These are phyloP conservation scores for Choloepus didactylus DNA, from an alignment of 2,797 vertebrate genomes.

Conservation along the genomic window DNA sequence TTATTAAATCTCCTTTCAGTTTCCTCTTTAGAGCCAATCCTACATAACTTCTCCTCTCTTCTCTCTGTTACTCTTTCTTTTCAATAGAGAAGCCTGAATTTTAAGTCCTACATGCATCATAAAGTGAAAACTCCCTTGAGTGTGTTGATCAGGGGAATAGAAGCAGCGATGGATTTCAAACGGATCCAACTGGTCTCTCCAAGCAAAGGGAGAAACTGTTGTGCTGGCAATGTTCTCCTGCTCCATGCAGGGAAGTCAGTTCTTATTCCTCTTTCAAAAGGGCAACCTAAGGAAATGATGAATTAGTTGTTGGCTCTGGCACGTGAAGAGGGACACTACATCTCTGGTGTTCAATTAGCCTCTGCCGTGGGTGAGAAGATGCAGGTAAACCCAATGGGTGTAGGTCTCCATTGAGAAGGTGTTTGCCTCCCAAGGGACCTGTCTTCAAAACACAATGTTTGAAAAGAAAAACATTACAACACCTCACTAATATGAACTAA, in stretches of 20 bases:
- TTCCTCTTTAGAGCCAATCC: background rate
- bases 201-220: background rate
- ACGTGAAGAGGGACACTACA: background rate
- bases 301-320: background rate
- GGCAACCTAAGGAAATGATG: background rate
- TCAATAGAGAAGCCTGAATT: background rate
- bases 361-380: background rate
- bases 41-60: background rate
- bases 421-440: background rate
- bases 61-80: background rate
- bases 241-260: background rate
- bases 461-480: no score
- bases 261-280: background rate
- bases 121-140: background rate
- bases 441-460: background rate
- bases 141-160: background rate
- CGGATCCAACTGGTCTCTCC: background rate
- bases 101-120: background rate
- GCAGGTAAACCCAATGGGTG: background rate
- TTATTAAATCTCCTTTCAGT: background rate
- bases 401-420: background rate
- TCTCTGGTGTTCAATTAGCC: conserved; percentile 18
- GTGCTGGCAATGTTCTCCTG: background rate
- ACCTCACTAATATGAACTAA: no score
- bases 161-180: background rate